Base-by-base conservation (phyloP, 2,113 vertebrate species). In the Cervus canadensis region DNA sequence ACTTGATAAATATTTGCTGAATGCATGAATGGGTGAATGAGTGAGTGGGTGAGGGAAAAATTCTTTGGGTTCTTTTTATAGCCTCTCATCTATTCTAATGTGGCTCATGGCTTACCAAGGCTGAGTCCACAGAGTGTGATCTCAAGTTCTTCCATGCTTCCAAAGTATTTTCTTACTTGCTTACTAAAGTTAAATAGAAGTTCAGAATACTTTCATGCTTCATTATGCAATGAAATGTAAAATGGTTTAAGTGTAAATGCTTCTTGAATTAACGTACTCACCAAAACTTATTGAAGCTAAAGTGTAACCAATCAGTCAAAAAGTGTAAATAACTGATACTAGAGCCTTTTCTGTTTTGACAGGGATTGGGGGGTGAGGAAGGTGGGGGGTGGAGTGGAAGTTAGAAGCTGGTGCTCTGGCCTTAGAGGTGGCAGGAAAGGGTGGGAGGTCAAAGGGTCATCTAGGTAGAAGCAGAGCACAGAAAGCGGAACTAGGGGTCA, bases 241-340 rank as follows among this genome's bases (percentile, higher is more conserved):
- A 96, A 92, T 54, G 52, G 14, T 82, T 97, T 91, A 97, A 94
- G 84, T 93, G 57, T 83, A 85, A 98, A 94, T 96, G 60, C 87
- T 90, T 50, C 83, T 95, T 97, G 59, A 96, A 79, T 96, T 94
- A 94, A 89, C 95, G 95, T 96, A 93, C 43, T 23, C 60, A 95
- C 88, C 90, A 59, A 97, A 94, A 91, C 88, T 96, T 90, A 54
- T 64, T 97, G 97, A 97, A 87, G 94, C 56, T 84, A 82, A 97
- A 95, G 81, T 60, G 79, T 92, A 97, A 95, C 74, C 85, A 62
- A 84, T 93, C 84, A 97, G 95, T 97, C 96, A 97, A 97, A 97
- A 97, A 96, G 94, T 96, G 56, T 96, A 97, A 97, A 97, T 97
- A 97, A 92, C 81, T 89, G 95, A 92, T 93, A 57, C 52, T 57